Base-by-base conservation (phyloP, 2,888 invertebrate species). In the Plebejus argus region DNA sequence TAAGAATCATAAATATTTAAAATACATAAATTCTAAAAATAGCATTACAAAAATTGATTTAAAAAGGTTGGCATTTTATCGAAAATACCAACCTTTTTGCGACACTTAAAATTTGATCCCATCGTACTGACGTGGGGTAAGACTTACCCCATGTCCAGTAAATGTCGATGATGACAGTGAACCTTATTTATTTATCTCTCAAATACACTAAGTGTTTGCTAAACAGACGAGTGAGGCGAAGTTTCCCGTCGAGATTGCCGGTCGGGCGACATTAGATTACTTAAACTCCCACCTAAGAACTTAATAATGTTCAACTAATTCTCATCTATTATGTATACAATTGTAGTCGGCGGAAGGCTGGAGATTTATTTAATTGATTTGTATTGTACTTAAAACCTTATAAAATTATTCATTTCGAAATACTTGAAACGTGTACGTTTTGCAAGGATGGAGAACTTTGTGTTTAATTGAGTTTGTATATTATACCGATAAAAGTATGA, bases 221-320 rank as follows among this genome's bases (percentile, higher is more conserved):
- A 78, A 77, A 78, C 66, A 79, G 77, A 78, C 77, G 75, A 45
- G 61, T 66, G 76, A 35, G 70, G 66, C 66, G 53, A 78, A 77
- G 77, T 79, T 78, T 78, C 49, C 39, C 56, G 77, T 74, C 20
- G 76, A 71, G 76, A 76, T 77, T 78, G 76, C 76, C 74, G 53
- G 66, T 70, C 23, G 76, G 23, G 56, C n/a, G 56, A 39, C 72
- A 39, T 72, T 66, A 58, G 71, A 72, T 72, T 72, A 77, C 71
- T 71, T 72, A 71, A 39, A 77, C 77, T 56, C 74, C 49, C 74
- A 74, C 74, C 74, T 53, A 72, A 72, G 39, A 72, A 45, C 45
- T 39, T 72, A 72, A 39, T 72, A 72, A 45, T 72, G 74, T 74
- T 74, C 49, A 74, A 15, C 74, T 18, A 18, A 74, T 53, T 28